A percentile compares a stretch with the other conserved stretches of the same genome.
These are phyloP conservation scores for Xiphias gladius DNA, from an alignment of 2,113 vertebrate genomes.

Conservation along the genomic window DNA sequence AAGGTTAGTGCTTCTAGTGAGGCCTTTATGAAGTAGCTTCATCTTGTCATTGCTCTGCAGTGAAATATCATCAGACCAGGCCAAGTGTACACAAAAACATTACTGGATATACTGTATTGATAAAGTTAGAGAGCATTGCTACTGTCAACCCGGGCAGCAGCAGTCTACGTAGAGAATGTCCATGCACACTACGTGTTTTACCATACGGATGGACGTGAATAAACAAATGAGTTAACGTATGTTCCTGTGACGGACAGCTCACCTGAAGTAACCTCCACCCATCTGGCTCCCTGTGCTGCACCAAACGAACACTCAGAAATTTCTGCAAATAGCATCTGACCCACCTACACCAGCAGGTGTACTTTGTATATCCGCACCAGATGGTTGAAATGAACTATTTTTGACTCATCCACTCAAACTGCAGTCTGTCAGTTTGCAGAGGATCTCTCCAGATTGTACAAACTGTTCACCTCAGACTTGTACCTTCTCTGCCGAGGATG, in stretches of 20 bases:
- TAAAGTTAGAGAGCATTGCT: background rate
- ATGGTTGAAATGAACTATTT: constrained; percentile 57
- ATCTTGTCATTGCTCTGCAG: no score
- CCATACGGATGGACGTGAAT: constrained; percentile 22
- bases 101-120: no score
- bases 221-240: constrained; percentile 29
- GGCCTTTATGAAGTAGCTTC: no score
- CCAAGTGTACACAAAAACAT: no score
- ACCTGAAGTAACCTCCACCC: constrained; percentile 44
- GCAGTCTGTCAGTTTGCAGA: constrained; percentile 24
- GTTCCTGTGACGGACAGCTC: constrained; percentile 60
- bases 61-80: no score
- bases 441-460: background rate
- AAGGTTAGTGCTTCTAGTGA: no score
- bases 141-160: background rate
- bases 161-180: background rate
- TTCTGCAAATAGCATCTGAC: constrained; percentile 56
- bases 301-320: constrained; percentile 50
- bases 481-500: background rate
- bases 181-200: background rate
- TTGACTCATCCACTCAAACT: constrained; percentile 33
- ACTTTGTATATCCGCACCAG: constrained; percentile 46
- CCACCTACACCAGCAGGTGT: constrained; percentile 55
- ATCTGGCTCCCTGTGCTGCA: constrained; percentile 44
- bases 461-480: constrained; percentile 6